Conservation (phyloP, 2,888 invertebrate genomes). For the Xestia ashworthii region DNA sequence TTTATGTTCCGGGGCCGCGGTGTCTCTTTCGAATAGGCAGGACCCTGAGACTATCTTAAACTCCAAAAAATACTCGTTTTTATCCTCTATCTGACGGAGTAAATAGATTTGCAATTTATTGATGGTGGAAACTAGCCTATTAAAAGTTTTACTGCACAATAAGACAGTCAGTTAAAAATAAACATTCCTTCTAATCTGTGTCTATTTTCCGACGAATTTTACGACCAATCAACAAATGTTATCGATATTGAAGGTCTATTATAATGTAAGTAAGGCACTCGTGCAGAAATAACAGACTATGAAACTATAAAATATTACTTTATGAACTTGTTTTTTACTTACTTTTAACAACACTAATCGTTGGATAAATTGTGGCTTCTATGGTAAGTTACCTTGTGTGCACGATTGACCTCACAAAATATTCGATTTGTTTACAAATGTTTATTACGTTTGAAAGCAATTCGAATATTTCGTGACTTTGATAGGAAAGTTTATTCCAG, state of each 20-base stretch:
- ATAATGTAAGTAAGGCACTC: slow-evolving; percentile 32
- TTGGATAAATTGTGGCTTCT: slow-evolving; percentile 11
- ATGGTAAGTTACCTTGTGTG: slow-evolving; percentile 7
- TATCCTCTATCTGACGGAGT: too few species aligned
- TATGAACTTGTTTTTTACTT: slow-evolving; percentile 10
- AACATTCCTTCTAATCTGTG: background rate
- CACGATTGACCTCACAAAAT: slow-evolving; percentile 33
- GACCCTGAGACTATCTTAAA: too few species aligned
- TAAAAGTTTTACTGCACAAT: too few species aligned
- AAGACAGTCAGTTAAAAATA: background rate
- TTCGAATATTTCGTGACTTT: background rate
- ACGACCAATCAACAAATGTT: slow-evolving; percentile 43
- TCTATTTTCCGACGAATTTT: slow-evolving; percentile 32
- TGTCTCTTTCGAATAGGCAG: too few species aligned
- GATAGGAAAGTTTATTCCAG: background rate
- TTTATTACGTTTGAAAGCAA: too few species aligned
- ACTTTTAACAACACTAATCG: slow-evolving; percentile 17
- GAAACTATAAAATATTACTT: slow-evolving; percentile 4
- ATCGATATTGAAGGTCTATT: background rate
- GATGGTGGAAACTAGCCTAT: too few species aligned
- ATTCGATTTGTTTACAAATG: background rate
- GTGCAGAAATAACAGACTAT: slow-evolving; percentile 38
- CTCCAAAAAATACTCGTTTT: too few species aligned
- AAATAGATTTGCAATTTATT: too few species aligned
- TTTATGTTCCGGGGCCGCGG: too few species aligned